phyloP scores from a whole-genome alignment of 2,797 vertebrate genomes.

The Gastrophryne carolinensis region DNA sequence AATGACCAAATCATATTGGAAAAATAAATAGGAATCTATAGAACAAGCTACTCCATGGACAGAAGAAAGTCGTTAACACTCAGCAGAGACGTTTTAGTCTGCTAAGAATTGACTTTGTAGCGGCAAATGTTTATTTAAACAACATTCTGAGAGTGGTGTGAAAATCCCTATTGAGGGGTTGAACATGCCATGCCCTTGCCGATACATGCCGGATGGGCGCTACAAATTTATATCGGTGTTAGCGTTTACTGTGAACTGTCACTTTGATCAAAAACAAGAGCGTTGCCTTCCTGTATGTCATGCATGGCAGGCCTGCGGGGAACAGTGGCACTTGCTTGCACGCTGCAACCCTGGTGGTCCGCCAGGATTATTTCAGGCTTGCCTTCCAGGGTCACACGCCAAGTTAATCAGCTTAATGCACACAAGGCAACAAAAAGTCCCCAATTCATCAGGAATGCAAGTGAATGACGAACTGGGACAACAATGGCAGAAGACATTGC shows the following conservation, averaged over 20 bases:
- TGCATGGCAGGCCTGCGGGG: slow-evolving; percentile 59
- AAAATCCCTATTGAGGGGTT: slow-evolving; percentile 1
- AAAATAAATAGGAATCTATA: background rate
- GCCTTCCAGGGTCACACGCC: slow-evolving; percentile 60
- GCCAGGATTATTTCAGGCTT: slow-evolving; percentile 56
- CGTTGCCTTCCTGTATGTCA: slow-evolving; percentile 57
- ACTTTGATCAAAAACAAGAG: slow-evolving; percentile 62
- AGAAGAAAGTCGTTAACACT: slow-evolving; percentile 2
- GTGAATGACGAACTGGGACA: slow-evolving; percentile 14
- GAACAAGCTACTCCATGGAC: background rate
- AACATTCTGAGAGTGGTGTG: slow-evolving; percentile 7
- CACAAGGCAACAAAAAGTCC: slow-evolving; percentile 54
- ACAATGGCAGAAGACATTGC: background rate
- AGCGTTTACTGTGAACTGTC: slow-evolving; percentile 62
- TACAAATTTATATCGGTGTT: slow-evolving; percentile 56
- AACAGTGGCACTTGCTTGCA: slow-evolving; percentile 62
- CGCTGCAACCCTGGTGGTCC: slow-evolving; percentile 65
- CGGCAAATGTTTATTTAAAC: slow-evolving; percentile 31
- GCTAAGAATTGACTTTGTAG: slow-evolving; percentile 10
- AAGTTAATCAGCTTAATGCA: slow-evolving; percentile 62
- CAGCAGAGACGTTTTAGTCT: background rate
- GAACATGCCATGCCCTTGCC: slow-evolving; percentile 35
- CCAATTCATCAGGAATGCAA: slow-evolving; percentile 43
- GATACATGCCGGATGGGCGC: slow-evolving; percentile 58
- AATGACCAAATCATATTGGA: background rate